A percentile compares a stretch with the other conserved stretches of the same genome.
Evolutionary conservation across 1,140 invertebrate genomes (phyloP).

Genomic region (Pseudomyrmex dendroicus): DNA sequence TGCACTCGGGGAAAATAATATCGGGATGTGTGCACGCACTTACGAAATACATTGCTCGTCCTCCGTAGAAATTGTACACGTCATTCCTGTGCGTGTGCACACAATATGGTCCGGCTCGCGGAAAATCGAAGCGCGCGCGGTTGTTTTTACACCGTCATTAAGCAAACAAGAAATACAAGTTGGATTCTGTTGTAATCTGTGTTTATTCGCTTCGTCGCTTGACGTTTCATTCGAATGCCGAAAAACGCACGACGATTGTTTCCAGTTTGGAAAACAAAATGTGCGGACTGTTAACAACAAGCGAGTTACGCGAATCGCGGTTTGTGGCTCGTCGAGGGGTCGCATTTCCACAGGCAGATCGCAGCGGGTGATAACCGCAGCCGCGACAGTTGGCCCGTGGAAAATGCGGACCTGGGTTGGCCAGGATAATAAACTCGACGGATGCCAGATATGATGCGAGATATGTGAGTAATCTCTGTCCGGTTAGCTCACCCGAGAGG

Average conservation of each 20-base stretch:
- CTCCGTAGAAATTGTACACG: background rate
- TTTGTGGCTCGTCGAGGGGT: background rate
- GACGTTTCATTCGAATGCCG: background rate
- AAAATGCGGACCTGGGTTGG: slow-evolving; percentile 43
- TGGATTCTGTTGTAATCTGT: background rate
- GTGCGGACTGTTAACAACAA: background rate
- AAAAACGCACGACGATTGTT: background rate
- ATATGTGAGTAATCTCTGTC: slow-evolving; percentile 30
- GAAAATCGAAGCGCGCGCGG: background rate
- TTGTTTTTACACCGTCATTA: background rate
- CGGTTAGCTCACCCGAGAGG: background rate
- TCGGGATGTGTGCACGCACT: slow-evolving; percentile 27
- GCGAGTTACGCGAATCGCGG: slow-evolving; percentile 6
- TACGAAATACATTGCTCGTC: background rate
- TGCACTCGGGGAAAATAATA: slow-evolving; percentile 76
- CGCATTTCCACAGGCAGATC: slow-evolving; percentile 29
- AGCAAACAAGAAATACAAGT: background rate
- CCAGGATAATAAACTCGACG: slow-evolving; percentile 35
- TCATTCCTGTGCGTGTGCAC: background rate
- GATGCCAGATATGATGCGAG: slow-evolving; percentile 36
- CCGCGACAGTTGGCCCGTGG: slow-evolving; percentile 41
- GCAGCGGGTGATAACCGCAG: slow-evolving; percentile 25
- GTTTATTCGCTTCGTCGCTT: no score
- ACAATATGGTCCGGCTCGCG: background rate
- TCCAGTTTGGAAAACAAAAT: background rate